Conservation (phyloP, 2,797 vertebrate species). For the Callimico goeldii region DNA sequence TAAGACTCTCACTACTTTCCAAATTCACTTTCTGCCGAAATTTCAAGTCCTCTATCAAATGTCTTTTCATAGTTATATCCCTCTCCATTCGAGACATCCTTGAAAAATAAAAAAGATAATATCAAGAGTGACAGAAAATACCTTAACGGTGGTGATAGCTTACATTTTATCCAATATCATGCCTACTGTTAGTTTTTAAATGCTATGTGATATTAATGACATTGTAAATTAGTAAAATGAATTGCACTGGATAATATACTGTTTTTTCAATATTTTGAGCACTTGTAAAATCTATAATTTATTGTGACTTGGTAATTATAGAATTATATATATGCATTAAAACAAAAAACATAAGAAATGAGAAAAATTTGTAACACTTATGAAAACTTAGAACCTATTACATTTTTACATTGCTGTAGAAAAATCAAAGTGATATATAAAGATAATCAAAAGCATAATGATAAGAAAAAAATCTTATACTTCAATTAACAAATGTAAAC, state of each 20-base stretch:
- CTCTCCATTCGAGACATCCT: constrained; percentile 90
- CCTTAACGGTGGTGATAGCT: background rate
- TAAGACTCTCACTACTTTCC: constrained; percentile 90
- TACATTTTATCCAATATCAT: background rate
- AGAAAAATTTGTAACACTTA: constrained; percentile 21
- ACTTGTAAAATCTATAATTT: constrained; percentile 24
- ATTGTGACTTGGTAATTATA: constrained; percentile 3
- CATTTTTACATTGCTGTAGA: background rate
- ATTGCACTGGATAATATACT: background rate
- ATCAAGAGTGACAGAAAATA: constrained; percentile 38
- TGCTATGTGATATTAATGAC: background rate
- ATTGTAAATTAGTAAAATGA: constrained; percentile 40
- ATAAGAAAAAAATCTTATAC: constrained; percentile 26
- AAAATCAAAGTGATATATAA: constrained; percentile 31
- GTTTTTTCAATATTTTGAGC: background rate
- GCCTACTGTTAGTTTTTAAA: constrained; percentile 17
- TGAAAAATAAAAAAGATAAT: constrained; percentile 64
- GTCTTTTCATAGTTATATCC: constrained; percentile 92
- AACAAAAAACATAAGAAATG: background rate
- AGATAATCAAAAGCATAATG: background rate
- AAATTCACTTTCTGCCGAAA: constrained; percentile 91
- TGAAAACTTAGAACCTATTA: constrained; percentile 26
- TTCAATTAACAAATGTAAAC: constrained; percentile 30
- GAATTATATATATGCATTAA: background rate
- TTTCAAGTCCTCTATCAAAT: constrained; percentile 92